phyloP scores from a whole-genome alignment of 2,797 vertebrate species.

The Cirrhinus molitorella region DNA sequence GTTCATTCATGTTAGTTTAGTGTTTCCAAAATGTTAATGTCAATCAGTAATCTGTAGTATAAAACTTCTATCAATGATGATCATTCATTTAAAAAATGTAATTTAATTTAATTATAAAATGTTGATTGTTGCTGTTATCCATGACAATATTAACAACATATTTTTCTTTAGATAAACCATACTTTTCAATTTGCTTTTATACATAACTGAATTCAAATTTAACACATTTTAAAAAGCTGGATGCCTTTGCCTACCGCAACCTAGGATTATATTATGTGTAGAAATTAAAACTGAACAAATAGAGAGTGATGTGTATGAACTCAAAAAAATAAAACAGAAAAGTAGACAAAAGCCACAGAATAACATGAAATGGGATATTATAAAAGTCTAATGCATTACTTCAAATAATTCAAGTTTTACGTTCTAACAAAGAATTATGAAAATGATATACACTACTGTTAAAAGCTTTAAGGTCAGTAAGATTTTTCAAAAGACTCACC shows the following conservation, averaged over 20 bases:
- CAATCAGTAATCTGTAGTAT: background rate
- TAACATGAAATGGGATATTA: background rate
- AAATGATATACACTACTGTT: background rate
- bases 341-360: background rate
- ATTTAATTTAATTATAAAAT: background rate
- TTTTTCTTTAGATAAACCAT: background rate
- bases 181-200: background rate
- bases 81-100: background rate
- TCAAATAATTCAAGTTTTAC: background rate
- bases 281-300: background rate
- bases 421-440: background rate
- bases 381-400: background rate
- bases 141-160: background rate
- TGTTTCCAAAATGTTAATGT: too few relatives aligned
- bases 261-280: background rate
- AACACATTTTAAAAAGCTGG: background rate
- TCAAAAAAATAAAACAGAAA: slow-evolving; percentile 14
- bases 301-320: background rate
- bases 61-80: background rate
- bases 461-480: slow-evolving; percentile 14
- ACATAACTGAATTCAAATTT: background rate
- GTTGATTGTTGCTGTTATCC: background rate
- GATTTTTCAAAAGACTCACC: slow-evolving; percentile 2
- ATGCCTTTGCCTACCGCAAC: background rate
- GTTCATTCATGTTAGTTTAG: too few relatives aligned